Conservation (phyloP, 1,140 invertebrate genomes). For the Rhizoglyphus robini region DNA sequence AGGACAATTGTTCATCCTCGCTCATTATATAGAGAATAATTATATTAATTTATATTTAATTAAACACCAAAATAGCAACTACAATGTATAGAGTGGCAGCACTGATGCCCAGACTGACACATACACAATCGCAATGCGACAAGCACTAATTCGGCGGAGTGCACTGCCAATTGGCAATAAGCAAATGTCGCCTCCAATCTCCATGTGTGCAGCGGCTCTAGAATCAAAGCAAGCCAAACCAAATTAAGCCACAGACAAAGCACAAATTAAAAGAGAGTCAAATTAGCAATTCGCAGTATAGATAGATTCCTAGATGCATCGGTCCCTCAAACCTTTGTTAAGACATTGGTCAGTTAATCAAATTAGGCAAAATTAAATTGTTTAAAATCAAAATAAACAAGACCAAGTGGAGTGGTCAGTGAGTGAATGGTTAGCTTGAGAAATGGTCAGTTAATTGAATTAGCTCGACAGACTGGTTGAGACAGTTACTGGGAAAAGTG, state of each 20-base stretch:
- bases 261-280: too few relatives aligned
- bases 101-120: too few relatives aligned
- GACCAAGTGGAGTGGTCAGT: neutral
- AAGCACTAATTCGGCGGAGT: too few relatives aligned
- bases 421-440: too few relatives aligned
- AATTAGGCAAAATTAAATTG: constrained; percentile 5
- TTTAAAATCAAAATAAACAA: constrained; percentile 14
- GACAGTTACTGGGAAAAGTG: too few relatives aligned
- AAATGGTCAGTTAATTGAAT: neutral
- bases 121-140: too few relatives aligned
- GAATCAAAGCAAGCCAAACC: too few relatives aligned
- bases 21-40: neutral
- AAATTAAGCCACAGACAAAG: too few relatives aligned
- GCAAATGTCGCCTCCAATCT: neutral
- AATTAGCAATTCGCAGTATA: constrained; percentile 6
- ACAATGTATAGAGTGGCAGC: neutral
- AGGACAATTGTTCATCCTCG: neutral
- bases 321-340: too few relatives aligned
- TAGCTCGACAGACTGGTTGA: too few relatives aligned
- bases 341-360: neutral
- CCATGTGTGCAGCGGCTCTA: neutral
- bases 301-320: too few relatives aligned
- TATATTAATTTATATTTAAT: constrained; percentile 14
- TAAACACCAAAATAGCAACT: neutral
- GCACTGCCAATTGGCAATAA: neutral